Evolutionary conservation across 2,888 invertebrate species (phyloP).

Genomic region (Antheraea yamamai): DNA sequence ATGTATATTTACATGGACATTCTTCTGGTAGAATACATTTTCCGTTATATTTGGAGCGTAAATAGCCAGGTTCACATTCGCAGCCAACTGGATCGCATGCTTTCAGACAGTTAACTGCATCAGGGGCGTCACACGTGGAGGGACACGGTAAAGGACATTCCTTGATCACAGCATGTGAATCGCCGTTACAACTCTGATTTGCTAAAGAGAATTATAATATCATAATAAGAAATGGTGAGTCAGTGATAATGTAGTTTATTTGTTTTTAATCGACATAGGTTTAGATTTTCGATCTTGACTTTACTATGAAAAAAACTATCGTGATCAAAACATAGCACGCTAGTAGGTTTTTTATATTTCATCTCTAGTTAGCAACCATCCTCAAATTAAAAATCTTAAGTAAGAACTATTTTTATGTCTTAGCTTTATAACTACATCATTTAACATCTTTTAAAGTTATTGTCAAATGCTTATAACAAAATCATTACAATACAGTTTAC

Average conservation of each 20-base stretch:
- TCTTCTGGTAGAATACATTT: conserved; percentile 41
- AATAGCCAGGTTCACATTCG: conserved; percentile 38
- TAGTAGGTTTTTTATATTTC: not conserved
- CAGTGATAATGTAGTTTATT: not conserved
- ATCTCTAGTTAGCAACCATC: too few species aligned
- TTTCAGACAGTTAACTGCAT: conserved; percentile 29
- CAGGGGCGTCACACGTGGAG: conserved; percentile 41
- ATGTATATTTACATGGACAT: conserved; percentile 38
- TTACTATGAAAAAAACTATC: not conserved
- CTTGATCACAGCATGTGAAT: conserved; percentile 34
- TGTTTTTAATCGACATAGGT: not conserved
- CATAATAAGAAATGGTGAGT: not conserved
- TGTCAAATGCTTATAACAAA: too few species aligned
- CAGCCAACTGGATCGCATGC: conserved; percentile 36
- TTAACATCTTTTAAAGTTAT: too few species aligned
- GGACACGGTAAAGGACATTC: conserved; percentile 39
- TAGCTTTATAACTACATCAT: too few species aligned
- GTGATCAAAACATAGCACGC: not conserved
- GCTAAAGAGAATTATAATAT: not conserved
- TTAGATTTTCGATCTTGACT: not conserved
- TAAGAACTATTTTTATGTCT: too few species aligned
- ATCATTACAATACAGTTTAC: too few species aligned
- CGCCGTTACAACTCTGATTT: not conserved
- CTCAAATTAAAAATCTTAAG: too few species aligned
- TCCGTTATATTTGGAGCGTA: conserved; percentile 31